Evolutionary conservation across 2,888 invertebrate genomes (phyloP).

Genomic region (Sphecodes monilicornis): DNA sequence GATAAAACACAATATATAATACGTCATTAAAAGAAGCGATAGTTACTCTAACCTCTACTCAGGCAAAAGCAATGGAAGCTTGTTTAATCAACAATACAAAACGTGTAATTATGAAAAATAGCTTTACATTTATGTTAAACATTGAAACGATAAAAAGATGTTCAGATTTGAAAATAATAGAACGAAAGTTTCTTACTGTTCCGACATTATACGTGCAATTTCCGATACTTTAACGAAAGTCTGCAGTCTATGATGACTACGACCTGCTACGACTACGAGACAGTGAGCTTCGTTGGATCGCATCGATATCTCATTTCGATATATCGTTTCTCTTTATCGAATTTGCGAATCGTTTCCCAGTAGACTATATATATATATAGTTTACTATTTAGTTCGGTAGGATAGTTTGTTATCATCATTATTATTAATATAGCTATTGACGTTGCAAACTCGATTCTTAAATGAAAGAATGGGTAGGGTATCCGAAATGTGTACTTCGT

Average conservation of each 20-base stretch:
- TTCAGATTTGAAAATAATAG: slow-evolving; percentile 17
- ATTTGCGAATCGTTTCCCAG: neutral
- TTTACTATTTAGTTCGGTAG: too few relatives aligned
- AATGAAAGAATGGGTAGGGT: too few relatives aligned
- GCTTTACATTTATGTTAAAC: neutral
- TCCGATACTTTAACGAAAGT: slow-evolving; percentile 35
- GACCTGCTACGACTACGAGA: slow-evolving; percentile 4
- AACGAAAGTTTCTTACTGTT: slow-evolving; percentile 77
- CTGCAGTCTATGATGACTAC: slow-evolving; percentile 30
- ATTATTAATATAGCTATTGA: too few relatives aligned
- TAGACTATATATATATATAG: too few relatives aligned
- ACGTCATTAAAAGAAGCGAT: slow-evolving; percentile 72
- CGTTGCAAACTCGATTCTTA: too few relatives aligned
- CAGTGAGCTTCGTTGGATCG: slow-evolving; percentile 26
- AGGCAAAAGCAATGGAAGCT: neutral
- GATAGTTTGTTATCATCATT: too few relatives aligned
- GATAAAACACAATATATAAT: slow-evolving; percentile 46
- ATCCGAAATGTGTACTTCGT: too few relatives aligned
- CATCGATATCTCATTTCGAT: slow-evolving; percentile 45
- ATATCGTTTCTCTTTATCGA: slow-evolving; percentile 23
- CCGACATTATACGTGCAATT: slow-evolving; percentile 76
- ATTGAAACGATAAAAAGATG: neutral
- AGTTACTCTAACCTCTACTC: slow-evolving; percentile 73
- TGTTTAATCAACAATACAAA: neutral
- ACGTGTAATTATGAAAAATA: neutral